Conservation (phyloP, 2,113 vertebrate genomes). For the Lophotis ruficrista region DNA sequence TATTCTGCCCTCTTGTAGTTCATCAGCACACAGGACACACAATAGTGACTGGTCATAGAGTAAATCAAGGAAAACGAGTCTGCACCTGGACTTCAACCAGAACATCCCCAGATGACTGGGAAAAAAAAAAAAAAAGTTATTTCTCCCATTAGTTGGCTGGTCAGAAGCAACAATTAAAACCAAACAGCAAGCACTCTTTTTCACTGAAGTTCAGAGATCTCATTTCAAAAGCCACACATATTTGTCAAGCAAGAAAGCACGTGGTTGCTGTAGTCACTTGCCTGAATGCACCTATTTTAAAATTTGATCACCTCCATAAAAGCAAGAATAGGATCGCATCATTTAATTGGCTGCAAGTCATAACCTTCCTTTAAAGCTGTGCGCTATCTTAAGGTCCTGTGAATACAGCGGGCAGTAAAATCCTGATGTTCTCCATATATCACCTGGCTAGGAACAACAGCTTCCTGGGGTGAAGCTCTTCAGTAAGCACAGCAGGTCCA, state of each 20-base stretch:
- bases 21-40: background rate
- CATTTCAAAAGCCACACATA: background rate
- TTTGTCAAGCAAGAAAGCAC: background rate
- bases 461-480: background rate
- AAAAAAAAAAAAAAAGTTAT: background rate
- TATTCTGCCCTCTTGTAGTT: background rate
- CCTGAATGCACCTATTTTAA: conserved; percentile 18
- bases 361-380: conserved; percentile 2
- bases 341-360: conserved; percentile 25
- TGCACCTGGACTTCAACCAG: background rate
- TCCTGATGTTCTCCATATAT: background rate
- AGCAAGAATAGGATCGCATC: background rate
- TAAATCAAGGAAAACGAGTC: background rate
- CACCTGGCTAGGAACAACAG: background rate
- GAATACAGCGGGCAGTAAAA: conserved; percentile 42
- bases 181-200: background rate
- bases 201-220: background rate
- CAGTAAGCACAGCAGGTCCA: background rate
- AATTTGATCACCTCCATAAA: conserved; percentile 45
- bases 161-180: conserved; percentile 1
- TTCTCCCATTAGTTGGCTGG: background rate
- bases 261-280: background rate
- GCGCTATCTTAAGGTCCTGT: background rate
- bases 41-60: background rate
- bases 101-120: background rate